Evolutionary conservation across 1,140 invertebrate genomes (phyloP), one percentile per base, ranked within the genome.

Genomic region (Aphelenchoides fujianensis): DNA sequence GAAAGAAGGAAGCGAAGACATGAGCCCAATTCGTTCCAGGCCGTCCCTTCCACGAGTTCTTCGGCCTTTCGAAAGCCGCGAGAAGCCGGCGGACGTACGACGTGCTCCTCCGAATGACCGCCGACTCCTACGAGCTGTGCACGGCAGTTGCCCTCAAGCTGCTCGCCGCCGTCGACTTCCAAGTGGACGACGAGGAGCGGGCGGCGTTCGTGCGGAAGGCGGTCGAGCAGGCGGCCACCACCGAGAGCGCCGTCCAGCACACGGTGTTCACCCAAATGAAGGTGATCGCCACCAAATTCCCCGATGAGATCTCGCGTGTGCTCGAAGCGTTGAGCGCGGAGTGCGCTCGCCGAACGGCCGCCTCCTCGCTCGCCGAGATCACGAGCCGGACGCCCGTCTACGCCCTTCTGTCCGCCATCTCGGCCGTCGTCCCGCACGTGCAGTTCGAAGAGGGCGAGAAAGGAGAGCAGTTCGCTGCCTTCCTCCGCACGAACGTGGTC

Each of bases 361-460:
- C 28, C 55, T 5, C 55, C 5, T 7, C 5, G 28, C 19, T 59
- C 5, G 19, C 7, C 19, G 5, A 7, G 23, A 59, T 59, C 19
- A 59, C 55, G 7, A 7, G 5, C 23, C 12, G 34, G 5, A 5
- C 5, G 5, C 55, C 55, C 5, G 55, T 59, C 23, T 19, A 59
- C 34, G 5, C 55, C 5, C 7, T 59, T 59, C 34, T 59, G 55
- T 30, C 12, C 34, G 55, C 55, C 28, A 19, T 19, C 19, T 59
- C 55, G 34, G 5, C 55, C 5, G 55, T 59, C 19, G 34, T 23
- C 28, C 23, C 55, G 7, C 19, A 7, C 19, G 23, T 59, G 7
- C 34, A 27, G 34, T 71, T 76, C 30, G 16, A 71, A 71, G 16
- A 2, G 3, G 16, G 0, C 23, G 72, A 70, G 30, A n/a, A n/a